These are phyloP conservation scores for Miltochrista miniata DNA, from an alignment of 2,888 invertebrate genomes.

Conservation along the genomic window DNA sequence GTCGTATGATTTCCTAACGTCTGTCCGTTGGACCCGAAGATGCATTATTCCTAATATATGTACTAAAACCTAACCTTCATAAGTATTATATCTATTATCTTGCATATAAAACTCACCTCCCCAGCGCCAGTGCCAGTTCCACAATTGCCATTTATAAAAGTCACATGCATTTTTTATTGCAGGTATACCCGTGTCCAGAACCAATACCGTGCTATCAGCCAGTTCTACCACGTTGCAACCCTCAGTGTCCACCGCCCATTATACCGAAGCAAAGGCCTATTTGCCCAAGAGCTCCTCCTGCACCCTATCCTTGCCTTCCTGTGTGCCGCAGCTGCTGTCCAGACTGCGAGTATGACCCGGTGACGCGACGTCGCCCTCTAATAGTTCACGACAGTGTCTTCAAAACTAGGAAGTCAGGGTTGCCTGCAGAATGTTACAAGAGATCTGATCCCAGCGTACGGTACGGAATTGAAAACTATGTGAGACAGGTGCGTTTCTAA, in stretches of 20 bases:
- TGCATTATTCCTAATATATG: too few species aligned
- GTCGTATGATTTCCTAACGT: too few species aligned
- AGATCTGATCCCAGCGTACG: slow-evolving; percentile 59
- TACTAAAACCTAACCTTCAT: too few species aligned
- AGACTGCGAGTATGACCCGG: slow-evolving; percentile 75
- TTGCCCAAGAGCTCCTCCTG: slow-evolving; percentile 72
- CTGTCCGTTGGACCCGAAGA: too few species aligned
- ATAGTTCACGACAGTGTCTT: slow-evolving; percentile 82
- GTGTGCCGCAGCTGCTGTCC: slow-evolving; percentile 73
- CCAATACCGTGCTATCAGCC: slow-evolving; percentile 72
- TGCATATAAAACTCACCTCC: too few species aligned
- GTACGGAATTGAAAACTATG: slow-evolving; percentile 61
- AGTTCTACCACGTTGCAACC: slow-evolving; percentile 72
- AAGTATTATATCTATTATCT: too few species aligned
- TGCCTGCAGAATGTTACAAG: slow-evolving; percentile 54
- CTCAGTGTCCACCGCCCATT: slow-evolving; percentile 81
- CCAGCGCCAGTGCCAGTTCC: too few species aligned
- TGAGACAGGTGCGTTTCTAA: slow-evolving; percentile 51
- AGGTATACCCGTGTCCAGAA: slow-evolving; percentile 70
- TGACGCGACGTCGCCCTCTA: slow-evolving; percentile 82
- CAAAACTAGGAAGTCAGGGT: slow-evolving; percentile 58
- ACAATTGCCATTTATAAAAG: too few species aligned
- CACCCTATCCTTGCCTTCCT: slow-evolving; percentile 76
- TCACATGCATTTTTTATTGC: slow-evolving; percentile 9
- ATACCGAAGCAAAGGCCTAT: slow-evolving; percentile 75